Evolutionary conservation across 1,140 invertebrate genomes (phyloP).

Genomic region (Pinna nobilis): DNA sequence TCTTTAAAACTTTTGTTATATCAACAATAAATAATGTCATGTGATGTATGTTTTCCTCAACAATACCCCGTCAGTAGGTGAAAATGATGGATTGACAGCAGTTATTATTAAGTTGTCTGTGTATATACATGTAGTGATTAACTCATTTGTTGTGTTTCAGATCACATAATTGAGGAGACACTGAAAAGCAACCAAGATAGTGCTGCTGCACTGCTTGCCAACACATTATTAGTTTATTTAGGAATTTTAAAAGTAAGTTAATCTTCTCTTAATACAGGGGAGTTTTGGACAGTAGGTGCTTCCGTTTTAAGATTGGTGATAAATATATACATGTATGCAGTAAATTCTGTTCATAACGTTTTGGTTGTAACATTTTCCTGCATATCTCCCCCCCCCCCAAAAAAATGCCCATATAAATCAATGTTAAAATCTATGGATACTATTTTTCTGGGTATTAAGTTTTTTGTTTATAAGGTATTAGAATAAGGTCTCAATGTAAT

Average conservation of each 20-base stretch:
- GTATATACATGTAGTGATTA: background rate
- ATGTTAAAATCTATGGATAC: no score
- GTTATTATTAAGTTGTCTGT: background rate
- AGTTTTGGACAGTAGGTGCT: background rate
- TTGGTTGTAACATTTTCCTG: no score
- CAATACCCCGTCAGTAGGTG: no score
- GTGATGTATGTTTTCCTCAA: no score
- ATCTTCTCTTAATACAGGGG: background rate
- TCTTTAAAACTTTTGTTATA: no score
- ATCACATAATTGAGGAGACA: constrained; percentile 79
- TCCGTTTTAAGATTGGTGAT: background rate
- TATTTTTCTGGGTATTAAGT: no score
- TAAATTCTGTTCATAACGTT: background rate
- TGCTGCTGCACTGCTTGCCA: constrained; percentile 78
- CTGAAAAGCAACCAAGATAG: constrained; percentile 77
- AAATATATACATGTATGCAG: background rate
- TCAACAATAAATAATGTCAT: no score
- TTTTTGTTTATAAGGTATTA: no score
- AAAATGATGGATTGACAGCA: no score
- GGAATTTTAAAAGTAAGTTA: constrained; percentile 81
- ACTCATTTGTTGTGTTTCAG: constrained; percentile 44
- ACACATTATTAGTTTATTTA: constrained; percentile 81
- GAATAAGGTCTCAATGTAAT: no score
- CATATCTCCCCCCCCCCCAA: no score
- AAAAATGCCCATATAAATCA: no score